Evolutionary conservation across 2,113 vertebrate genomes (phyloP), one percentile per base, ranked within the genome.

Genomic region (Gila orcuttii): DNA sequence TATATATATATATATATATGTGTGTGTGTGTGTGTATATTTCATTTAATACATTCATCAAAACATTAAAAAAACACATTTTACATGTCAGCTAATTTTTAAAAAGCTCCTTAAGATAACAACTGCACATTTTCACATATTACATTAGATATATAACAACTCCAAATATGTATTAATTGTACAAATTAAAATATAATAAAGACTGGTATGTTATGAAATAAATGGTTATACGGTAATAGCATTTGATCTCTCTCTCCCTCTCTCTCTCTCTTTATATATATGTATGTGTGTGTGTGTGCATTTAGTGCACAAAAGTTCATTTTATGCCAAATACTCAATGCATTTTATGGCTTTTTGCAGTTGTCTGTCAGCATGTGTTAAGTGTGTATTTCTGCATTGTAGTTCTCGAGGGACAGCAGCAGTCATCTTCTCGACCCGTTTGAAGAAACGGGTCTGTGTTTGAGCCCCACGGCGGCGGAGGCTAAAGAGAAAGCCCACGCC

Each of bases 391-490:
- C 60, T 79, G 8, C 84, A 17, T n/a, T 88, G 74, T 50, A 94
- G 94, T 87, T 91, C 90, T 92, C 87, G 0, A 92, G 66, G 0
- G 96, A 96, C 0, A 93, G 96, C 0, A 94, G 94, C 10, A 3
- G 68, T 1, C 95, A 92, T 85, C 94, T 95, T 84, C 90, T 91
- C 64, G 98, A 99, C 89, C 97, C 98, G 0, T 99, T 99, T n/a
- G 96, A 96, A 12, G 97, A 98, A 93, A 97, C 96, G 0, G 98
- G 98, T 23, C 93, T 99, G 87, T 93, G 91, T 87, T 93, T 99
- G 91, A 98, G 97, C 88, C 97, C 97, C 0, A 99, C 97, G 0
- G 98, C 97, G 0, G 98, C 98, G 0, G 98, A 99, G 87, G 97
- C 97, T 80, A 99, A 98, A 93, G 95, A 97, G 93, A 98, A 98